Conservation (phyloP, 2,888 invertebrate genomes). For the Eurytoma californica region DNA sequence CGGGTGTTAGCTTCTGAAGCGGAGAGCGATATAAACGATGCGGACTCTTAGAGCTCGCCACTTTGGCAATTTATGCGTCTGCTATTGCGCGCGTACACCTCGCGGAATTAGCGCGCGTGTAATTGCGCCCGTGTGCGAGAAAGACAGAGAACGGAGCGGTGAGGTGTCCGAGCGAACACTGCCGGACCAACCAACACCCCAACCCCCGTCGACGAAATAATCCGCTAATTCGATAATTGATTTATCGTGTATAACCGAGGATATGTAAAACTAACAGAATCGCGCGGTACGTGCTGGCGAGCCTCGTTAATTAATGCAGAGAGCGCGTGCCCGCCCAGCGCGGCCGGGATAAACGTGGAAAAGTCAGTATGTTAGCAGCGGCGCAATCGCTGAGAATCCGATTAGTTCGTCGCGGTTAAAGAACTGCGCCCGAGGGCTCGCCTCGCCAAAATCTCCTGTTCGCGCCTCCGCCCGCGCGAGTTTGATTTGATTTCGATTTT, state of each 20-base stretch:
- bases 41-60: background rate
- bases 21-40: too few relatives aligned
- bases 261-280: slow-evolving; percentile 63
- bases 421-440: background rate
- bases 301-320: slow-evolving; percentile 63
- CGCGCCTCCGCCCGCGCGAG: too few relatives aligned
- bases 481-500: background rate
- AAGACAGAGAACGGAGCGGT: background rate
- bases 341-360: slow-evolving; percentile 2
- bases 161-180: background rate
- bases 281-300: slow-evolving; percentile 55
- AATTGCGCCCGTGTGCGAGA: slow-evolving; percentile 57
- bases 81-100: slow-evolving; percentile 18
- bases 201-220: slow-evolving; percentile 62
- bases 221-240: slow-evolving; percentile 72
- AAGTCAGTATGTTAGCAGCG: slow-evolving; percentile 44
- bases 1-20: too few relatives aligned
- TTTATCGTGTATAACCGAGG: slow-evolving; percentile 64
- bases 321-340: slow-evolving; percentile 32
- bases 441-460: background rate
- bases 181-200: slow-evolving; percentile 5
- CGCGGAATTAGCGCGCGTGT: slow-evolving; percentile 61
- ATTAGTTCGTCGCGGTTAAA: slow-evolving; percentile 19
- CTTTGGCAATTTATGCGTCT: slow-evolving; percentile 61
- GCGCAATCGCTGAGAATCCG: slow-evolving; percentile 7